phyloP scores from a whole-genome alignment of 2,888 invertebrate species.

The Frankliniella fusca region DNA sequence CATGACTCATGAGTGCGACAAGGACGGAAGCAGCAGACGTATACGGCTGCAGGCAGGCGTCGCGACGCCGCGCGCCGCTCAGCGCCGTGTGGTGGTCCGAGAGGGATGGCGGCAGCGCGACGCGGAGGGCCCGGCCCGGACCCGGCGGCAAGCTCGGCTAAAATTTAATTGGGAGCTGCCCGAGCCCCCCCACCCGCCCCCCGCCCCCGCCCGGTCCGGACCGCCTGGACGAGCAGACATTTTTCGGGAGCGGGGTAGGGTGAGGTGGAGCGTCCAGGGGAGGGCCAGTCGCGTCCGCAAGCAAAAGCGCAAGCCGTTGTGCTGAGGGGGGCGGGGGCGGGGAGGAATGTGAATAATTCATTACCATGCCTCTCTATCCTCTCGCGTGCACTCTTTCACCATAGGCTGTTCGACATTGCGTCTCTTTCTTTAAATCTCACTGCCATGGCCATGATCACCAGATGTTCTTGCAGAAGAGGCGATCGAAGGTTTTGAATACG shows the following conservation, averaged over 20 bases:
- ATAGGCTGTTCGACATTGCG: no score
- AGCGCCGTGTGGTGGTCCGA: neutral
- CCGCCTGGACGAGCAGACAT: neutral
- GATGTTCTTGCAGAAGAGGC: no score
- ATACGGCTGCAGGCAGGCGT: neutral
- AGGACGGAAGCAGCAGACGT: neutral
- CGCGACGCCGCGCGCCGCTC: neutral
- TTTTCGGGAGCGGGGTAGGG: neutral
- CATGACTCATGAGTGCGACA: no score
- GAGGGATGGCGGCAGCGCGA: neutral
- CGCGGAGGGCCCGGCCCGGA: neutral
- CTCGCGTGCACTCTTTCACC: no score
- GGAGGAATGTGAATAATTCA: neutral
- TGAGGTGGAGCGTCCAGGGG: no score
- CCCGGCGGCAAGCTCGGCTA: neutral
- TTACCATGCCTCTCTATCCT: neutral
- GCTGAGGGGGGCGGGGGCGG: neutral
- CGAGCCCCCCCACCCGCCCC: no score
- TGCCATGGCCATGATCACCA: no score
- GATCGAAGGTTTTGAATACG: no score
- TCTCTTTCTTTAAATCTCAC: no score
- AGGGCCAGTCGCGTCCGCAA: no score
- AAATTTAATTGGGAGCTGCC: neutral
- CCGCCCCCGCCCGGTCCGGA: no score
- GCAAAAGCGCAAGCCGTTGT: no score